Conservation (phyloP, 2,113 vertebrate species). For the Ameiurus melas region DNA sequence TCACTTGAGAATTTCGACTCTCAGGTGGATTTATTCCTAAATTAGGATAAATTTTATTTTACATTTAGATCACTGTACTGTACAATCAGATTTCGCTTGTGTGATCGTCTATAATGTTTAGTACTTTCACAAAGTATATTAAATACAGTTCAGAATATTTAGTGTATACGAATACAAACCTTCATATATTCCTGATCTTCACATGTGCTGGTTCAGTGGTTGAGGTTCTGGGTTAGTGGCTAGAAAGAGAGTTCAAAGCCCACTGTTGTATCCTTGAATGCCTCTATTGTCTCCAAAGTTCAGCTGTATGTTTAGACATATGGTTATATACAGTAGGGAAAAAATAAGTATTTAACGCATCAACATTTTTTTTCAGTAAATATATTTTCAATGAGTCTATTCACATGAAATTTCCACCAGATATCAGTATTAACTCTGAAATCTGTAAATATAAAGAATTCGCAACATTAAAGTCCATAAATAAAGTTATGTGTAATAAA, state of each 20-base stretch:
- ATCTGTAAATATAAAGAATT: too few species aligned
- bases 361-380: too few species aligned
- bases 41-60: neutral
- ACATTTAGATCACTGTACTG: neutral
- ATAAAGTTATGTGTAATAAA: too few species aligned
- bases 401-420: too few species aligned
- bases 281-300: neutral
- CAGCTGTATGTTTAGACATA: neutral
- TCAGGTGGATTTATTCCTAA: neutral
- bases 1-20: neutral
- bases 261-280: neutral
- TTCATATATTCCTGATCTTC: neutral
- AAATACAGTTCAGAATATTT: neutral
- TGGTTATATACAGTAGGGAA: neutral
- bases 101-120: neutral
- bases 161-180: neutral
- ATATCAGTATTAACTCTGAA: too few species aligned
- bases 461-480: too few species aligned
- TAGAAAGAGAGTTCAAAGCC: neutral
- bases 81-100: neutral
- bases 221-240: neutral
- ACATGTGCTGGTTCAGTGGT: neutral
- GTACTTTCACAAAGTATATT: neutral
- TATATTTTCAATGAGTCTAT: too few species aligned
- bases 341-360: too few species aligned